These are phyloP conservation scores for Himalopsyche tibetana DNA, from an alignment of 2,888 invertebrate genomes.

Conservation along the genomic window DNA sequence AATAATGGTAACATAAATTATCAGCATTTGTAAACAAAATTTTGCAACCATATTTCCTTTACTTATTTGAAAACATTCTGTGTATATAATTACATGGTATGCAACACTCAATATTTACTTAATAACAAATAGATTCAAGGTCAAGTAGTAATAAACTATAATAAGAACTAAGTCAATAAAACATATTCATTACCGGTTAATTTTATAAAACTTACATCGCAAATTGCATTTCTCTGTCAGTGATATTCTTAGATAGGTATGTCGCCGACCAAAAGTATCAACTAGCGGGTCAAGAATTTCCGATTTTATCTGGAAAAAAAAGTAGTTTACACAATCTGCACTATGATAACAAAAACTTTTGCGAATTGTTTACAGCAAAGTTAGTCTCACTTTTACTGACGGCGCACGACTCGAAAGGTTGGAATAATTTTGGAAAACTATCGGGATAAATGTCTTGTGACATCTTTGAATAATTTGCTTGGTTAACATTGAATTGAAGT, in stretches of 20 bases:
- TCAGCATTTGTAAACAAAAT: no score
- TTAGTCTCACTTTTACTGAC: neutral
- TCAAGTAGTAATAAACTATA: no score
- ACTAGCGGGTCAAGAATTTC: slow-evolving; percentile 50
- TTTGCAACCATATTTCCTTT: no score
- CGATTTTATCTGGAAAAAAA: slow-evolving; percentile 56
- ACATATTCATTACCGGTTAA: no score
- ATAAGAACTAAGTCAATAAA: no score
- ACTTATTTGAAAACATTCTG: no score
- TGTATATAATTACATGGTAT: no score
- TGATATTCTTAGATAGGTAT: slow-evolving; percentile 96
- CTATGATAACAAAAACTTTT: neutral
- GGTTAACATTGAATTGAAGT: neutral
- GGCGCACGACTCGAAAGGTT: neutral
- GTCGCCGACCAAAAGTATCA: slow-evolving; percentile 91
- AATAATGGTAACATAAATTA: no score
- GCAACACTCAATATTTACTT: no score
- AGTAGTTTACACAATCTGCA: neutral
- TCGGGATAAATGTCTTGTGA: slow-evolving; percentile 12
- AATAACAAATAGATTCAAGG: no score
- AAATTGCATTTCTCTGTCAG: slow-evolving; percentile 97
- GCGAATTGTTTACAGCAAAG: neutral
- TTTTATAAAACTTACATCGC: slow-evolving; percentile 85
- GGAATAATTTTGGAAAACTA: neutral
- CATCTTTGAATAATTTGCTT: slow-evolving; percentile 3